phyloP scores from a whole-genome alignment of 2,113 vertebrate genomes.

The Trinectes maculatus region DNA sequence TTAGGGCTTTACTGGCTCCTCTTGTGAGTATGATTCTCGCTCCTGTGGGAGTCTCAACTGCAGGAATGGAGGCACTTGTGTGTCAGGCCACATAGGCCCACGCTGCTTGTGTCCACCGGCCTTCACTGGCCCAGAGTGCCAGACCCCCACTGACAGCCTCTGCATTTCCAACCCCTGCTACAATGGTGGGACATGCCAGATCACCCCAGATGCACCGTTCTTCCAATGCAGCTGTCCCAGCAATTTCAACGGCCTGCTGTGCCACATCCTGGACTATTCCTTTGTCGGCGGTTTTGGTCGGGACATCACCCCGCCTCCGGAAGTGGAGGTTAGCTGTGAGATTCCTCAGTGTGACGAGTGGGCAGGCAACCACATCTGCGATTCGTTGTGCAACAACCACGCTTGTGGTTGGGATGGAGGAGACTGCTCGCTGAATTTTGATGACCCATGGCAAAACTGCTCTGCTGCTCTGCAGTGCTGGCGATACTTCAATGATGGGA shows the following conservation, averaged over 20 bases:
- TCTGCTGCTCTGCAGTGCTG: constrained; percentile 94
- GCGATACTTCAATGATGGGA: constrained; percentile 94
- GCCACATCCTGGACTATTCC: constrained; percentile 94
- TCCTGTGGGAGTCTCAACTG: constrained; percentile 90
- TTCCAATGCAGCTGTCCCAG: constrained; percentile 92
- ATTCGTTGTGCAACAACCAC: constrained; percentile 90
- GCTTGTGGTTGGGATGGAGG: constrained; percentile 96
- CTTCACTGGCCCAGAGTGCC: constrained; percentile 91
- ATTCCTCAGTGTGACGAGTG: constrained; percentile 85
- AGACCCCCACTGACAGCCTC: constrained; percentile 87
- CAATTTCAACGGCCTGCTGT: constrained; percentile 95
- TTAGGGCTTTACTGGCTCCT: constrained; percentile 93
- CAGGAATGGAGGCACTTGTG: constrained; percentile 91
- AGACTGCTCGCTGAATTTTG: constrained; percentile 97
- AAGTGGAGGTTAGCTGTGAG: constrained; percentile 88
- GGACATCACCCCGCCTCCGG: constrained; percentile 88
- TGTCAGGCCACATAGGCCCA: constrained; percentile 87
- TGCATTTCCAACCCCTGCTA: constrained; percentile 92
- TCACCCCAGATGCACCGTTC: constrained; percentile 84
- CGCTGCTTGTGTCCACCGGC: constrained; percentile 86
- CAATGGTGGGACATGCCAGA: constrained; percentile 94
- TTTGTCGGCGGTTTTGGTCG: constrained; percentile 89
- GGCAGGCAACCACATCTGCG: constrained; percentile 90
- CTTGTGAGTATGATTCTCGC: constrained; percentile 91
- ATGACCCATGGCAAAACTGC: constrained; percentile 98